A percentile compares a stretch with the other conserved stretches of the same genome.
Evolutionary conservation across 1,140 invertebrate genomes (phyloP).

Genomic region (Monomorium pharaonis): DNA sequence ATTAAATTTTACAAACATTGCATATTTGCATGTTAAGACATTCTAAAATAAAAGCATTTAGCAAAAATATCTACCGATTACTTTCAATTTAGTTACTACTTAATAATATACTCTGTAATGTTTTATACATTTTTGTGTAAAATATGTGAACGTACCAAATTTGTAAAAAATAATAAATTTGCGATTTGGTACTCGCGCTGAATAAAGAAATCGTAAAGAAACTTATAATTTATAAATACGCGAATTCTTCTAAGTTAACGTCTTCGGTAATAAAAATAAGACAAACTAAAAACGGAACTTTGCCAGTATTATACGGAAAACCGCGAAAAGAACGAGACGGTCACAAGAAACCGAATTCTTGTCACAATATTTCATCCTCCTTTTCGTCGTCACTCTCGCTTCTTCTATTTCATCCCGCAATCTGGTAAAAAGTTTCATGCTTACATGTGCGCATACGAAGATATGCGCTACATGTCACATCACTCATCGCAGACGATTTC

Average conservation of each 20-base stretch:
- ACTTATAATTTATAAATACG: constrained; percentile 15
- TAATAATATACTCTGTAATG: background rate
- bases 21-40: background rate
- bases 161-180: background rate
- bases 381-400: constrained; percentile 1
- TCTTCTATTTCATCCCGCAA: constrained; percentile 14
- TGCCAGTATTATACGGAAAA: constrained; percentile 4
- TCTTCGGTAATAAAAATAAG: constrained; percentile 20
- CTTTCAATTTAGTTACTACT: background rate
- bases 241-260: background rate
- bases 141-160: background rate
- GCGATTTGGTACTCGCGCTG: background rate
- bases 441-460: background rate
- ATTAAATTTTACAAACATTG: background rate
- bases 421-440: constrained; percentile 27
- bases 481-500: background rate
- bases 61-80: background rate
- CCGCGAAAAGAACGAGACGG: background rate
- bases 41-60: background rate
- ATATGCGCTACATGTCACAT: background rate
- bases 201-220: constrained; percentile 13
- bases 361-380: constrained; percentile 20
- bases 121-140: background rate
- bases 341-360: constrained; percentile 20
- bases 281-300: constrained; percentile 34